Percentiles rank a stretch among this genome's conserved stretches.
These are phyloP conservation scores for Megalonaias nervosa DNA, from an alignment of 1,140 invertebrate species.

Conservation along the genomic window DNA sequence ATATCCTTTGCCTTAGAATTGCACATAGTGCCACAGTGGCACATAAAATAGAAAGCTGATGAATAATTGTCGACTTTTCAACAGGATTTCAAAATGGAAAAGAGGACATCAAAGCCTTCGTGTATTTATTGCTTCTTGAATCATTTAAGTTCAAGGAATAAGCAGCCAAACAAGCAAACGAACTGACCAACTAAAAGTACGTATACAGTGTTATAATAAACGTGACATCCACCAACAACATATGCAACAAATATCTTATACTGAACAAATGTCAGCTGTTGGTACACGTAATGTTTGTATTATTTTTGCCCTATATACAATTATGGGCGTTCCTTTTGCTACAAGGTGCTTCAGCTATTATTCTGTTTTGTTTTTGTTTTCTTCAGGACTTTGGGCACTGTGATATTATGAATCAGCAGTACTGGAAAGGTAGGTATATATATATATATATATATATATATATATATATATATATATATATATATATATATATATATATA, in stretches of 20 bases:
- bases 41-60: neutral
- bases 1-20: neutral
- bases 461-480: too few species aligned
- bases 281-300: neutral
- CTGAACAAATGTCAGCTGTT: neutral
- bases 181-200: neutral
- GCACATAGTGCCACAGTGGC: neutral
- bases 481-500: too few species aligned
- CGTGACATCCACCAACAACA: too few species aligned
- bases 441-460: too few species aligned
- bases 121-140: too few species aligned
- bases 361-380: neutral
- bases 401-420: conserved; percentile 40
- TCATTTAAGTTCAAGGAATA: too few species aligned
- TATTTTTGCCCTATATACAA: neutral
- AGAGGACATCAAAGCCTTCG: too few species aligned
- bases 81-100: too few species aligned
- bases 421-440: conserved; percentile 29
- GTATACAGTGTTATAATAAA: neutral
- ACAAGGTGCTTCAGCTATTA: neutral
- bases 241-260: too few species aligned
- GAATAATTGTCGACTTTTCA: neutral
- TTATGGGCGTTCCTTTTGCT: neutral
- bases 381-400: conserved; percentile 48
- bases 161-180: too few species aligned